Percentiles rank a stretch among this genome's conserved stretches.
These are phyloP conservation scores for Bos javanicus DNA, from an alignment of 2,113 vertebrate genomes.

Conservation along the genomic window DNA sequence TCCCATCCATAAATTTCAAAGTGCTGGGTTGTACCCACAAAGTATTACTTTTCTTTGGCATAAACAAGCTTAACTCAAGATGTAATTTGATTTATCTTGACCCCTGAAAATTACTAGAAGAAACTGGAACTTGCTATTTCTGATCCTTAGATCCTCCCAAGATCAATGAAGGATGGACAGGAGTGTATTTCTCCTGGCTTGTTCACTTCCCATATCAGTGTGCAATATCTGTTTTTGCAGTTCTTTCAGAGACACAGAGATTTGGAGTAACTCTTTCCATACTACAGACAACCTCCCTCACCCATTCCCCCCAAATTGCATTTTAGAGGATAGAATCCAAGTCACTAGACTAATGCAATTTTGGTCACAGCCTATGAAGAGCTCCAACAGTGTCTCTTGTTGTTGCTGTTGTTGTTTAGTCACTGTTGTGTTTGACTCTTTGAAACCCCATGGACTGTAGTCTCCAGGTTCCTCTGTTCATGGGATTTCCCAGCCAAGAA, in stretches of 20 bases:
- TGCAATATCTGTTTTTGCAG: background rate
- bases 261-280: background rate
- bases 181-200: slow-evolving; percentile 10
- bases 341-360: background rate
- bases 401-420: background rate
- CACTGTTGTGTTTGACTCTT: background rate
- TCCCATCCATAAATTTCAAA: slow-evolving; percentile 52
- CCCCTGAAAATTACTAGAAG: slow-evolving; percentile 41
- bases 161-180: background rate
- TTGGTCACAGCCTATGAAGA: background rate
- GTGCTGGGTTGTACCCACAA: background rate
- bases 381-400: background rate
- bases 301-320: background rate
- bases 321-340: background rate
- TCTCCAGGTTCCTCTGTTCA: background rate
- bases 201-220: background rate
- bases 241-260: background rate
- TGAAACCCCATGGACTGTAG: background rate
- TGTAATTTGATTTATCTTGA: slow-evolving; percentile 32
- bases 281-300: background rate
- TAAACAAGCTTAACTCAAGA: background rate
- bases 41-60: slow-evolving; percentile 42
- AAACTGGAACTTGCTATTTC: slow-evolving; percentile 45
- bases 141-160: slow-evolving; percentile 28
- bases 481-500: background rate